These are phyloP conservation scores for Ptychobarbus kaznakovi DNA, from an alignment of 2,797 vertebrate genomes.

Conservation along the genomic window DNA sequence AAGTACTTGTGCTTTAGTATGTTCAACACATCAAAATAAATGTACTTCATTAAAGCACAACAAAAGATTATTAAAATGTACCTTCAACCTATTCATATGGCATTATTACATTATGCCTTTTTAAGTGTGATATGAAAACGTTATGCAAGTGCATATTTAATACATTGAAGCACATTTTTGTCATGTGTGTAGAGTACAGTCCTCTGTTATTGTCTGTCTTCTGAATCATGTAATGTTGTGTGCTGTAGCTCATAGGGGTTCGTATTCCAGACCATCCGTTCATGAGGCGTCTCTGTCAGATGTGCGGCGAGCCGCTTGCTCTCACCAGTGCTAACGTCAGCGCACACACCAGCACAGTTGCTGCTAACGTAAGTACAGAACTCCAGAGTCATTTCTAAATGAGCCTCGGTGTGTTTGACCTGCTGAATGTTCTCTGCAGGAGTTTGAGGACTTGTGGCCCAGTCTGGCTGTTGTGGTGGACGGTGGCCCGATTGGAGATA, in stretches of 20 bases:
- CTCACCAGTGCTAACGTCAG: slow-evolving; percentile 95
- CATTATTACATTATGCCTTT: neutral
- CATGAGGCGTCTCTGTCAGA: slow-evolving; percentile 84
- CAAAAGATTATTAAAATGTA: neutral
- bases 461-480: slow-evolving; percentile 88
- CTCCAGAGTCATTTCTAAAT: neutral
- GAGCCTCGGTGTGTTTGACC: neutral
- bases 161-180: neutral
- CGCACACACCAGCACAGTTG: slow-evolving; percentile 85
- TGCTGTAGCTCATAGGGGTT: slow-evolving; percentile 89
- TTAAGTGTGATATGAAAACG: neutral
- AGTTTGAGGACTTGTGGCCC: slow-evolving; percentile 94
- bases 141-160: no score
- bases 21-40: neutral
- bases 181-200: neutral
- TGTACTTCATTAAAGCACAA: neutral
- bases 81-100: neutral
- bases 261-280: slow-evolving; percentile 91
- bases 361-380: slow-evolving; percentile 79
- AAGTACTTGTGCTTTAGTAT: neutral
- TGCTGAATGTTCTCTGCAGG: slow-evolving; percentile 70
- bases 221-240: neutral
- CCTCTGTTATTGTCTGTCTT: neutral
- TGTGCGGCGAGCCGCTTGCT: slow-evolving; percentile 87
- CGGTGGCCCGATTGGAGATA: slow-evolving; percentile 86